These are phyloP conservation scores for Nyctibius grandis DNA, from an alignment of 2,797 vertebrate genomes.

Conservation along the genomic window DNA sequence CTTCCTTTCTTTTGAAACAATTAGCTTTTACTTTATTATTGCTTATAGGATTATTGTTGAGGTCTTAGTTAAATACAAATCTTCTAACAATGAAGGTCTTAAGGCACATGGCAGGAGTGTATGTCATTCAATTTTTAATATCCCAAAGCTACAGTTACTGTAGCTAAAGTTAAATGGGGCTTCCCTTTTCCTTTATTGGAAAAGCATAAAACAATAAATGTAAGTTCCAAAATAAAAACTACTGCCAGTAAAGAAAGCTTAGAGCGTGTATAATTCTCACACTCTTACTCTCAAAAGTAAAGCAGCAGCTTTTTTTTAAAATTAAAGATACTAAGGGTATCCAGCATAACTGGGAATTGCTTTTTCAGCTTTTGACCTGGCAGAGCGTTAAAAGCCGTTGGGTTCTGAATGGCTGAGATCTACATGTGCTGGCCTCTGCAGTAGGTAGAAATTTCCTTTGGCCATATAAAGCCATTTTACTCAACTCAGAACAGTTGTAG, in stretches of 20 bases:
- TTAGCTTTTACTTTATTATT: background rate
- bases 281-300: background rate
- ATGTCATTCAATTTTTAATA: background rate
- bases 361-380: slow-evolving; percentile 36
- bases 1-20: background rate
- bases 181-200: background rate
- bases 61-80: background rate
- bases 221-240: background rate
- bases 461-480: slow-evolving; percentile 85
- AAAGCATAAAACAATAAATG: background rate
- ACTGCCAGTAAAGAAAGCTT: background rate
- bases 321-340: background rate
- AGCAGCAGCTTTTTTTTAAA: slow-evolving; percentile 8
- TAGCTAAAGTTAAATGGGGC: background rate
- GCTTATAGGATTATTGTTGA: background rate
- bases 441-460: slow-evolving; percentile 76
- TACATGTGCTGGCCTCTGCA: slow-evolving; percentile 60
- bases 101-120: background rate
- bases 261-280: background rate
- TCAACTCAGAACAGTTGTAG: slow-evolving; percentile 75
- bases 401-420: slow-evolving; percentile 58
- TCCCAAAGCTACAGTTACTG: background rate
- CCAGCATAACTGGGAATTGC: background rate
- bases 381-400: slow-evolving; percentile 44
- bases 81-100: background rate